Base-by-base conservation (phyloP, 1,140 invertebrate species). In the Metaphire vulgaris region DNA sequence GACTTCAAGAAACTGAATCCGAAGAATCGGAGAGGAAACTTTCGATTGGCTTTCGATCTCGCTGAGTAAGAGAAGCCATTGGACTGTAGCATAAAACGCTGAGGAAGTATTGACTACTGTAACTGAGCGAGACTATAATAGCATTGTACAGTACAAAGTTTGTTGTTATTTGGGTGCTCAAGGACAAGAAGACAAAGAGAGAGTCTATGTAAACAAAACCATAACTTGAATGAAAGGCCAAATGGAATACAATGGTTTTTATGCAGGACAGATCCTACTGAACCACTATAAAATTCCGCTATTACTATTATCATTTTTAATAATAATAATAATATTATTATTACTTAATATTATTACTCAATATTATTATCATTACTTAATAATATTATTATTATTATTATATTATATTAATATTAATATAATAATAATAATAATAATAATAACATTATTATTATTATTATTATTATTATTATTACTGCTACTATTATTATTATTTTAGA, bases 1-100 rank as follows among this genome's bases (percentile, higher is more conserved):
- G 74, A 78, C 16, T 78, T 41, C 74, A 32, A 1, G 26, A 75
- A 78, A 67, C 74, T 78, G 28, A 65, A 78, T 67, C 77, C 77
- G 2, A 78, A 78, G 56, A 75, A 75, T 26, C 26, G 77, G 15
- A 65, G 74, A 41, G 66, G 41, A 32, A 78, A 78, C 73, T 78
- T 78, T 26, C 75, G 31, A 15, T 69, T 78, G 66, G 77, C 73
- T 33, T 78, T 78, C 64, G 77, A 78, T 32, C 33, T 72, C 0
- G 77, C 77, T 30, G 77, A 78, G 77, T 78, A 29, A 75, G 77
- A 74, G 21, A n/a, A 2, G 26, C n/a, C 16, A 33, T 15, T 71
- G n/a, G n/a, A n/a, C n/a, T n/a, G n/a, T n/a, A n/a, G n/a, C n/a
- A n/a, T n/a, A n/a, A n/a, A n/a, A n/a, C n/a, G n/a, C n/a, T n/a